These are phyloP conservation scores for Pteria penguin DNA, from an alignment of 2,888 invertebrate genomes.

Conservation along the genomic window DNA sequence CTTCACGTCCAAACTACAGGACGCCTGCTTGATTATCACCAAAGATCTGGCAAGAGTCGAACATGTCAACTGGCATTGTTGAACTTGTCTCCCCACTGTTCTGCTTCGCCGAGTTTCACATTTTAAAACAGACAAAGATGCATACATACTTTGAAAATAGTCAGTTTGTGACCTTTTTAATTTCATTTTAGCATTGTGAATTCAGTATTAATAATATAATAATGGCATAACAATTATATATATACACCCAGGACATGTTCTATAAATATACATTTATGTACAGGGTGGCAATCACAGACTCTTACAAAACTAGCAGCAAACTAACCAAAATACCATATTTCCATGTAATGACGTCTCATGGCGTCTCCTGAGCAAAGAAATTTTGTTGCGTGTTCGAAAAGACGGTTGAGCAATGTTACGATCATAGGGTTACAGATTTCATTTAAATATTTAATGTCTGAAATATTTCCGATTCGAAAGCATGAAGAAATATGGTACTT, in stretches of 20 bases:
- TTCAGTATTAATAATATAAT: constrained; percentile 59
- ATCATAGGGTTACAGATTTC: background rate
- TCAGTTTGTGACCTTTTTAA: constrained; percentile 70
- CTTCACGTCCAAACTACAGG: too few species aligned
- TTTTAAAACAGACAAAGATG: background rate
- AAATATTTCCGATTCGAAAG: background rate
- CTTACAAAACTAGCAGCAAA: constrained; percentile 16
- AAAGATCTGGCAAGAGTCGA: too few species aligned
- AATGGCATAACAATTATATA: constrained; percentile 58
- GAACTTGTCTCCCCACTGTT: too few species aligned
- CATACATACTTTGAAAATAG: constrained; percentile 58
- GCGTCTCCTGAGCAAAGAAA: background rate
- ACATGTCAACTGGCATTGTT: too few species aligned
- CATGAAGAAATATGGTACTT: background rate
- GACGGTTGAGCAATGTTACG: background rate
- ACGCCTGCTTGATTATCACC: too few species aligned
- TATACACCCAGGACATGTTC: constrained; percentile 57
- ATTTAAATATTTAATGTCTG: background rate
- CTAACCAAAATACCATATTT: background rate
- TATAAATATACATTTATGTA: constrained; percentile 72
- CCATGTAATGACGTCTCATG: background rate
- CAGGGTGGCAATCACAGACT: constrained; percentile 61
- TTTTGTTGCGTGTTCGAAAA: constrained; percentile 3
- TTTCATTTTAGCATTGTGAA: constrained; percentile 47
- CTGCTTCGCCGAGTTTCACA: too few species aligned